Evolutionary conservation across 1,140 invertebrate species (phyloP).

Genomic region (Drosophila elegans): DNA sequence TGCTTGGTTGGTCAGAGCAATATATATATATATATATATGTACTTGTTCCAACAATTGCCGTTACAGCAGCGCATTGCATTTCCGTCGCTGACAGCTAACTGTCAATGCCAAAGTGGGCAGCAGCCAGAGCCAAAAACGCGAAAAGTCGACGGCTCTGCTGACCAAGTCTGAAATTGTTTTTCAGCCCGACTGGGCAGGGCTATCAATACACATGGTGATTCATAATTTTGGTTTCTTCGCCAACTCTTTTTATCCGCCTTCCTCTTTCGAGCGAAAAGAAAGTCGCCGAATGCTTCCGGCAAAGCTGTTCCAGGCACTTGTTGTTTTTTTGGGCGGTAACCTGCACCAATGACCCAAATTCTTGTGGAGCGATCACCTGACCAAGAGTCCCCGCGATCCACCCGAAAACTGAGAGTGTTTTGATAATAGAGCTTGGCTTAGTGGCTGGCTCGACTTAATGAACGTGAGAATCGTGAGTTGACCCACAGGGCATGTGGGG

Average conservation of each 20-base stretch:
- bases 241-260: conserved; percentile 18
- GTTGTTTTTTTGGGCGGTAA: conserved; percentile 70
- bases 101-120: conserved; percentile 78
- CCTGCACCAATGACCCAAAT: conserved; percentile 70
- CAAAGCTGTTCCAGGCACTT: conserved; percentile 38
- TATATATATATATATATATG: conserved; percentile 24
- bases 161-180: conserved; percentile 71
- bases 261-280: conserved; percentile 61
- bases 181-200: conserved; percentile 58
- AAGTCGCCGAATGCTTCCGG: conserved; percentile 75
- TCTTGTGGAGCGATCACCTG: conserved; percentile 52
- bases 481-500: conserved; percentile 46
- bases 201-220: conserved; percentile 45
- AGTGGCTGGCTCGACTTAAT: conserved; percentile 45
- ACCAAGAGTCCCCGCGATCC: conserved; percentile 25
- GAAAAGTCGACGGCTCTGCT: conserved; percentile 32
- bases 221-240: conserved; percentile 56
- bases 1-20: conserved; percentile 2
- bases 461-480: conserved; percentile 69
- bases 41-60: conserved; percentile 54
- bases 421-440: conserved; percentile 49
- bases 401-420: conserved; percentile 71
- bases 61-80: conserved; percentile 79
- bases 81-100: conserved; percentile 76
- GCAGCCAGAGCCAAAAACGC: conserved; percentile 48